Conservation (phyloP, 2,113 vertebrate genomes). For the Nyctibius bracteatus region DNA sequence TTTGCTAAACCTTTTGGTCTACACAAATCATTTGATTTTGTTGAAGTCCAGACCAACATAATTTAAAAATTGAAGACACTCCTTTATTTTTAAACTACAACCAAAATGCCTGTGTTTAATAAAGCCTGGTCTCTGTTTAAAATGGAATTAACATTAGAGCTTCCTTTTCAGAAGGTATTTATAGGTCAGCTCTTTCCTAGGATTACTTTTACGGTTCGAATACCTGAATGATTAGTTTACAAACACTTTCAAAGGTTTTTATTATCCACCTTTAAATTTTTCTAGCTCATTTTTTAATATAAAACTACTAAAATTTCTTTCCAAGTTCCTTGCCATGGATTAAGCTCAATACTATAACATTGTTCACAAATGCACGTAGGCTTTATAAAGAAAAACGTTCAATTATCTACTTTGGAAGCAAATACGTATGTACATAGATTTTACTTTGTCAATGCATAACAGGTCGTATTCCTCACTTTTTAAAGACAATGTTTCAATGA, state of each 20-base stretch:
- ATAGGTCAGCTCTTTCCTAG: not conserved
- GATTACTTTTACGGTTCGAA: not conserved
- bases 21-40: not conserved
- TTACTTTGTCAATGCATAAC: not conserved
- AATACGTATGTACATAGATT: fast-evolving
- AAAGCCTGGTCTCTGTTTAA: not conserved
- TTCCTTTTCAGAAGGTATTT: not conserved
- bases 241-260: not conserved
- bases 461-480: not conserved
- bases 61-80: not conserved
- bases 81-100: not conserved
- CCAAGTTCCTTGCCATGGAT: not conserved
- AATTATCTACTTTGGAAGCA: not conserved
- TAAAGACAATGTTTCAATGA: not conserved
- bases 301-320: not conserved
- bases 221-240: not conserved
- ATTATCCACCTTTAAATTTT: not conserved
- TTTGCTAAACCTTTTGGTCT: not conserved
- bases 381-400: not conserved
- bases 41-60: not conserved
- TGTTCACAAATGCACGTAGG: not conserved
- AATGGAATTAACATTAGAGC: not conserved
- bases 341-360: not conserved
- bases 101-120: not conserved
- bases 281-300: not conserved